These are phyloP conservation scores for Synergus laeviventris DNA, from an alignment of 2,888 invertebrate species.

Conservation along the genomic window DNA sequence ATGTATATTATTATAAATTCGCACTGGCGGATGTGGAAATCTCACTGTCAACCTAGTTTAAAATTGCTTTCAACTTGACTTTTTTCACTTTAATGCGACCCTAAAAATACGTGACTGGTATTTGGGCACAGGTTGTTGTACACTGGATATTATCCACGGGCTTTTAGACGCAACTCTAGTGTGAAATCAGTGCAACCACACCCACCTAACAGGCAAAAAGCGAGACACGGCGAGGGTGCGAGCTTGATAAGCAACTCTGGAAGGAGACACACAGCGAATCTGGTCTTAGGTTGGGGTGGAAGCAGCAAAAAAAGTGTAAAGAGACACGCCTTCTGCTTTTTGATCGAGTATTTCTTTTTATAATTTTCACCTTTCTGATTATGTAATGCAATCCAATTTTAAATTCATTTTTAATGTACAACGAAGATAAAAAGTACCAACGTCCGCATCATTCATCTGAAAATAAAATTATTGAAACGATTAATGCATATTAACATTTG, in stretches of 20 bases:
- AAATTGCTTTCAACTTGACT: constrained; percentile 4
- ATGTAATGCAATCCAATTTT: no score
- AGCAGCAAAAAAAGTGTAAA: constrained; percentile 32
- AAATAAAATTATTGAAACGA: no score
- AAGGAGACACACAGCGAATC: constrained; percentile 31
- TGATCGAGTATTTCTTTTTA: neutral
- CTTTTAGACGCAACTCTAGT: constrained; percentile 70
- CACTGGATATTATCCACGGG: constrained; percentile 67
- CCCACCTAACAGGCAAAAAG: constrained; percentile 57
- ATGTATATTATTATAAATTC: neutral
- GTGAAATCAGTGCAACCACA: constrained; percentile 72
- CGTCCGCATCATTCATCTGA: no score
- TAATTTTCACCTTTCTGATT: neutral
- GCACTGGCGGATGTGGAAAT: constrained; percentile 8
- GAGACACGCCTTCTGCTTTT: constrained; percentile 37
- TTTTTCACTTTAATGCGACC: constrained; percentile 37
- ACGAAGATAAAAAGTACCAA: no score
- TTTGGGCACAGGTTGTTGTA: constrained; percentile 31
- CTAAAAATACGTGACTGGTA: constrained; percentile 34
- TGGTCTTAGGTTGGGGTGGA: constrained; percentile 43
- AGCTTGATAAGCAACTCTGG: constrained; percentile 42
- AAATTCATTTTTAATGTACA: no score
- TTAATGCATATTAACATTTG: no score
- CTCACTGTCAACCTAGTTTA: constrained; percentile 17
- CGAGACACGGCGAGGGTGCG: constrained; percentile 42